Percentiles rank a stretch among this genome's conserved stretches.
Evolutionary conservation across 2,113 vertebrate genomes (phyloP).

Genomic region (Pica pica): DNA sequence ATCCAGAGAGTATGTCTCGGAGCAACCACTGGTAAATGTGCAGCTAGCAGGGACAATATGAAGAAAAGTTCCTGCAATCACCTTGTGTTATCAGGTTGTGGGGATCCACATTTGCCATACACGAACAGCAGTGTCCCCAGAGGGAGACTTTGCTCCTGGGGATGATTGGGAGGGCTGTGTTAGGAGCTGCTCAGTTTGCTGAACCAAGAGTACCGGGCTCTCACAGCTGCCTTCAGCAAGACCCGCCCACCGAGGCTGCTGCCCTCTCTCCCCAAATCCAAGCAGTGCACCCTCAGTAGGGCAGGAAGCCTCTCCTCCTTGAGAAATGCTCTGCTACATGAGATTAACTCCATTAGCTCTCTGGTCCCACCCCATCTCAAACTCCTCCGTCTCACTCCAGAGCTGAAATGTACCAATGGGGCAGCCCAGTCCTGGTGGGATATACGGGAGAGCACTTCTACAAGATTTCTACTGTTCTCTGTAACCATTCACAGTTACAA

Average conservation of each 20-base stretch:
- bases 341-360: neutral
- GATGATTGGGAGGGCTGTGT: neutral
- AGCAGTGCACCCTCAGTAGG: neutral
- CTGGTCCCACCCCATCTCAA: neutral
- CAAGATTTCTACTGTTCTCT: neutral
- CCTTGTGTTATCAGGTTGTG: neutral
- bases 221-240: neutral
- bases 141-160: neutral
- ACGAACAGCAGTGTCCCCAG: neutral
- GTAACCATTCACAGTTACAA: neutral
- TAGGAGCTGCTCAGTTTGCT: neutral
- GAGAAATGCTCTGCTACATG: neutral
- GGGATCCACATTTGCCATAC: neutral
- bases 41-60: neutral
- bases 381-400: neutral
- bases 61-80: neutral
- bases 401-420: neutral
- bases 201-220: neutral
- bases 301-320: neutral
- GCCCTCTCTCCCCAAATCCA: neutral
- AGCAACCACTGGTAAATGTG: neutral
- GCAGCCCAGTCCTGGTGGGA: neutral
- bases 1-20: neutral
- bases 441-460: neutral
- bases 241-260: neutral